These are phyloP conservation scores for Heliconius himera DNA, from an alignment of 1,140 invertebrate species.

Conservation along the genomic window DNA sequence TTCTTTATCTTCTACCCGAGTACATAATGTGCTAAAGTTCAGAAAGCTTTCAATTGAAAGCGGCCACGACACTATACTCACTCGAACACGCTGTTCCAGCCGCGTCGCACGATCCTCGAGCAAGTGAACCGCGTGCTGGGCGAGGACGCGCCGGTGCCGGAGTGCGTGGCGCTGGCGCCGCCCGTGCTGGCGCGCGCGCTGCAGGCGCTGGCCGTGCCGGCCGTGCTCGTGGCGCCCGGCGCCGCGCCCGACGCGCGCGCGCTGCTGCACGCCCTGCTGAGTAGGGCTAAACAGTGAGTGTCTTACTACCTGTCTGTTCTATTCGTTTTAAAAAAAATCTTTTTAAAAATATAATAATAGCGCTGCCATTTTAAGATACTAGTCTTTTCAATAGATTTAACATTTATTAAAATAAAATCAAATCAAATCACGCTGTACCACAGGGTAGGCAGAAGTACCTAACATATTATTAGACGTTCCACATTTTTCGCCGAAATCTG, in stretches of 20 bases:
- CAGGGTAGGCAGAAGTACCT: no score
- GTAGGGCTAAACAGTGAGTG: slow-evolving; percentile 91
- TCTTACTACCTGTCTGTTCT: no score
- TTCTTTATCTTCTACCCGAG: no score
- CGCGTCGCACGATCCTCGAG: slow-evolving; percentile 92
- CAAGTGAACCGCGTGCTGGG: slow-evolving; percentile 90
- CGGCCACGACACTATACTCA: not conserved
- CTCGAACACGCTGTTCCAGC: slow-evolving; percentile 78
- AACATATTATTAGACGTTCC: no score
- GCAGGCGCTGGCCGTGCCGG: slow-evolving; percentile 86
- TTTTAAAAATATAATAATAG: no score
- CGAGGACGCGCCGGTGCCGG: slow-evolving; percentile 88
- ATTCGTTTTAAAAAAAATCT: no score
- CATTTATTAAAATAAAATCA: no score
- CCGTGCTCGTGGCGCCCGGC: slow-evolving; percentile 88
- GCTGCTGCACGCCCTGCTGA: slow-evolving; percentile 88
- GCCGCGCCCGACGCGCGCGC: slow-evolving; percentile 91
- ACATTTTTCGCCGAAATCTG: no score
- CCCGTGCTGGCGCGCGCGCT: slow-evolving; percentile 86
- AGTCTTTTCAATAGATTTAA: no score
- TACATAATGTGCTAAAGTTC: no score
- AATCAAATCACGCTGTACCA: no score
- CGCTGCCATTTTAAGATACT: no score
- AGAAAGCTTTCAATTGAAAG: not conserved
- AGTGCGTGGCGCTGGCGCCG: slow-evolving; percentile 89